Percentiles rank a stretch among this genome's conserved stretches.
These are phyloP conservation scores for Cyanoderma ruficeps DNA, from an alignment of 2,113 vertebrate genomes.

Conservation along the genomic window DNA sequence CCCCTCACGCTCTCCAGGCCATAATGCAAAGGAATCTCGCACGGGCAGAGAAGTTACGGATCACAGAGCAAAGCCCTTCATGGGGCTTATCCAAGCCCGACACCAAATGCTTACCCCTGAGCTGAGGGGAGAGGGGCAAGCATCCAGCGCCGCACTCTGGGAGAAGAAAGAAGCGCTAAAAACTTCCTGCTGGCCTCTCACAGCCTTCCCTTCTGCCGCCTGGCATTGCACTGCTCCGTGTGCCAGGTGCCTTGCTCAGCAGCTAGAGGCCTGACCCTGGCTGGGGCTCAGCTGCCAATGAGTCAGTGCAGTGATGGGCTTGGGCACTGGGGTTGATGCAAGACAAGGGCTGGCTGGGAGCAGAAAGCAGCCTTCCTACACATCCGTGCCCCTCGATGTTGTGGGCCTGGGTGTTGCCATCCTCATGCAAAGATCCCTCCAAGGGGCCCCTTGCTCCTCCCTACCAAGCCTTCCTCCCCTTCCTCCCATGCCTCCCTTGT, in stretches of 20 bases:
- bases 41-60: constrained; percentile 30
- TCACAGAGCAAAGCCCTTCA: constrained; percentile 31
- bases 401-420: not conserved
- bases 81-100: not conserved
- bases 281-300: not conserved
- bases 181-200: not conserved
- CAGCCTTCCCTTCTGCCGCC: not conserved
- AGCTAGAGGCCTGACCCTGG: not conserved
- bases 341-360: not conserved
- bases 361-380: not conserved
- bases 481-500: not conserved
- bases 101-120: not conserved
- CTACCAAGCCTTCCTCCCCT: not conserved
- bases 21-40: constrained; percentile 34
- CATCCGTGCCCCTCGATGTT: rapidly evolving
- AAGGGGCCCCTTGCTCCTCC: not conserved
- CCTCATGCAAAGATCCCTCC: not conserved
- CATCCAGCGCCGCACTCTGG: rapidly evolving
- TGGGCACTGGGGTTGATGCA: not conserved
- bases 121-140: not conserved
- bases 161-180: not conserved
- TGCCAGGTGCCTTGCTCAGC: not conserved
- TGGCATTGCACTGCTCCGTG: rapidly evolving
- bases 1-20: not conserved
- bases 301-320: not conserved